Conservation (phyloP, 2,113 vertebrate species). For the Potamarius usumacintae region DNA sequence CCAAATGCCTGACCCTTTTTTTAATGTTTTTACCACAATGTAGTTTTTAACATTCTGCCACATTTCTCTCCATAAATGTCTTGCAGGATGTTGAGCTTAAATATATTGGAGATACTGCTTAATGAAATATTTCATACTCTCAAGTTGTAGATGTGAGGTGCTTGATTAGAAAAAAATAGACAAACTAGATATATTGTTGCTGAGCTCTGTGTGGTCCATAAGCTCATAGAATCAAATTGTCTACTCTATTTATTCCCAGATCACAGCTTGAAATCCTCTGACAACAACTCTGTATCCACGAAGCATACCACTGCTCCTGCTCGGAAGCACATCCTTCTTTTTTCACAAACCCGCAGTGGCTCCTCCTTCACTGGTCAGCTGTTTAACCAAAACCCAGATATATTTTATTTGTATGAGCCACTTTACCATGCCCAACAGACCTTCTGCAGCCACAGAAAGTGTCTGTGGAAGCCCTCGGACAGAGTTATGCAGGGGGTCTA, state of each 20-base stretch:
- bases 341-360: conserved; percentile 78
- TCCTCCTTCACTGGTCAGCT: conserved; percentile 81
- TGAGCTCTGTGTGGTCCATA: background rate
- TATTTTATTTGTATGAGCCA: conserved; percentile 80
- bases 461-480: conserved; percentile 63
- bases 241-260: conserved; percentile 56
- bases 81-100: background rate
- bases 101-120: background rate
- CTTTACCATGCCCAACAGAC: conserved; percentile 78
- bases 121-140: background rate
- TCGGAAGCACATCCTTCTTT: conserved; percentile 75
- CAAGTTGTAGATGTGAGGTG: background rate
- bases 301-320: conserved; percentile 35
- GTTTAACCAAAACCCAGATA: conserved; percentile 76
- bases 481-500: conserved; percentile 74
- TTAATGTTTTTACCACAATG: background rate
- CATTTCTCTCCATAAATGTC: background rate
- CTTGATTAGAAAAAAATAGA: background rate
- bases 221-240: conserved; percentile 20
- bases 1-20: background rate
- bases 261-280: conserved; percentile 65
- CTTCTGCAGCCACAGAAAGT: conserved; percentile 73
- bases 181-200: conserved; percentile 21
- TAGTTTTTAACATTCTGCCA: background rate
- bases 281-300: conserved; percentile 57